These are phyloP conservation scores for Todus mexicanus DNA, from an alignment of 2,797 vertebrate genomes.

Conservation along the genomic window DNA sequence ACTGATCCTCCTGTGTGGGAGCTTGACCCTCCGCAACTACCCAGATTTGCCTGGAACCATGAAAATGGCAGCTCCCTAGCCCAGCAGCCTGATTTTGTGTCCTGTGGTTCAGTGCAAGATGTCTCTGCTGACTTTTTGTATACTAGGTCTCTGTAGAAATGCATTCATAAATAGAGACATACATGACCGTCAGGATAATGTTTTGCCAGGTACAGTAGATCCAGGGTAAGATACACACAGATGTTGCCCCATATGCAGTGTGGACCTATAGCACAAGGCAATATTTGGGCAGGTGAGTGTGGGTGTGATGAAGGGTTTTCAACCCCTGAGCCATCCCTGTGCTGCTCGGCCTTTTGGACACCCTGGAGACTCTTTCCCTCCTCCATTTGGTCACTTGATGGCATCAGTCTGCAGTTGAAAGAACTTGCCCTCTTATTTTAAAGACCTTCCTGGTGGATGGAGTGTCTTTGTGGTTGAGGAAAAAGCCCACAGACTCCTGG, in stretches of 20 bases:
- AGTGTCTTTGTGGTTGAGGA: not conserved
- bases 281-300: not conserved
- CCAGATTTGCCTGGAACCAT: not conserved
- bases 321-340: not conserved
- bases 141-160: not conserved
- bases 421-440: not conserved
- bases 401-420: not conserved
- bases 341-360: not conserved
- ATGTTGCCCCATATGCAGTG: not conserved
- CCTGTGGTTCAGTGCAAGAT: not conserved
- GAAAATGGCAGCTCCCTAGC: not conserved
- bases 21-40: not conserved
- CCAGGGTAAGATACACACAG: not conserved
- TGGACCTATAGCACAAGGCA: not conserved
- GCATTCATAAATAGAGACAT: accelerated
- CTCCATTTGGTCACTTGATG: not conserved
- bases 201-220: not conserved
- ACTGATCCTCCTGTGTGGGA: not conserved
- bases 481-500: not conserved
- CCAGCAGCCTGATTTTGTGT: not conserved
- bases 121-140: not conserved
- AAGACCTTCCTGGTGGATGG: not conserved
- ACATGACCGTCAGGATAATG: not conserved
- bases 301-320: not conserved
- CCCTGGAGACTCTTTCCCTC: not conserved